Evolutionary conservation across 2,888 invertebrate genomes (phyloP), one percentile per base, ranked within the genome.

Genomic region (Rotaria macrura): DNA sequence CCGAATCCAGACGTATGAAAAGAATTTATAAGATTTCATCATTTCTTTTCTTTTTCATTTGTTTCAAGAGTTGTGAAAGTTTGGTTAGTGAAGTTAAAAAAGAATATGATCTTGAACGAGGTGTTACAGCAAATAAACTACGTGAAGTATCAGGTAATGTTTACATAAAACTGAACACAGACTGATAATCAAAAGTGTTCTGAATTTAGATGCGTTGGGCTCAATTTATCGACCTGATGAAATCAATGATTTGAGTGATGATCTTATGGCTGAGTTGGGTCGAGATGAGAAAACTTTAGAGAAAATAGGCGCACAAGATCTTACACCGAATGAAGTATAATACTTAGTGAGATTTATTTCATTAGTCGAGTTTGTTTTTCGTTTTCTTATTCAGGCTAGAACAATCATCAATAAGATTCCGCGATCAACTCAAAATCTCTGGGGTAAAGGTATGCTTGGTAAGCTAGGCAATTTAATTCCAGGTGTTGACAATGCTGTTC

Each of bases 211-310:
- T 43, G 79, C 43, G 4, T 79, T 79, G 10, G 43, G 79, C n/a
- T 79, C 79, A 25, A 43, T 79, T 23, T 79, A 79, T 43, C 25
- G 43, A 43, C 20, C 79, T 23, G 79, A 79, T 43, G 79, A 79
- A 43, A 79, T 79, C 9, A 79, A 6, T 79, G 10, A 79, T 25
- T 43, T 79, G n/a, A 43, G 43, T 14, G 79, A 43, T 79, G 25
- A 79, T 25, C n/a, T 79, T 40, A 79, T 79, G 79, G 79, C 79
- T 79, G 79, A 79, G 43, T 79, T 79, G n/a, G 79, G 79, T 43
- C 23, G 43, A 43, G 79, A 79, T 79, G 43, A 79, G 17, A 43
- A 40, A 79, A 43, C n/a, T n/a, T n/a, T 79, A n/a, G 79, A 79
- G 43, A 79, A 79, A 79, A 25, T 79, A 25, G 79, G 79, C n/a